These are phyloP conservation scores for Eptesicus fuscus DNA, from an alignment of 2,113 vertebrate genomes.

Conservation along the genomic window DNA sequence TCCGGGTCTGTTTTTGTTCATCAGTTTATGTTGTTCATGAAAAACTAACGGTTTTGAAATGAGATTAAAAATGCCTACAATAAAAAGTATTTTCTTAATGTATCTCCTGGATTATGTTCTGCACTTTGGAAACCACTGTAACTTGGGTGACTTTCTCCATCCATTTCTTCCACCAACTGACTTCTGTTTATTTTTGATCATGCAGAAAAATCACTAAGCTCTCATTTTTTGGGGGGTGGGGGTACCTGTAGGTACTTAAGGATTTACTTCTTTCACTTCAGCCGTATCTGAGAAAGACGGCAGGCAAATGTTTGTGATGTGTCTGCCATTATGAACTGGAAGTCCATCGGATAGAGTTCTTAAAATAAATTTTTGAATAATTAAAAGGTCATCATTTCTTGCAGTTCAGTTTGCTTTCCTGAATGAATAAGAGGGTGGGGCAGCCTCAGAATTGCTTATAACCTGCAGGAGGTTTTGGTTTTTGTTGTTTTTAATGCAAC, in stretches of 20 bases:
- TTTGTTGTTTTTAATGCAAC: background rate
- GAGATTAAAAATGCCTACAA: background rate
- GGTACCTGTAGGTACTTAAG: background rate
- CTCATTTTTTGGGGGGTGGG: background rate
- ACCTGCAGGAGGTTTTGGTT: background rate
- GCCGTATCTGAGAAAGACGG: background rate
- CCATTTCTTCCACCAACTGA: background rate
- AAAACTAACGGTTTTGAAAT: background rate
- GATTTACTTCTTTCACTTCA: background rate
- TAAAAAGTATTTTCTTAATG: background rate
- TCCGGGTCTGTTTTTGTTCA: too few species aligned
- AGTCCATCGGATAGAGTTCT: background rate
- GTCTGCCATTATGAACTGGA: background rate
- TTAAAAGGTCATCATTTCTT: background rate
- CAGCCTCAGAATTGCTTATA: background rate
- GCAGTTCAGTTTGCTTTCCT: background rate
- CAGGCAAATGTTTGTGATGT: background rate
- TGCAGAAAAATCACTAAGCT: background rate
- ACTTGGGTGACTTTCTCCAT: background rate
- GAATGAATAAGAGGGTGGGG: background rate
- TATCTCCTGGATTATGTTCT: background rate
- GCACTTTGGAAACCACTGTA: background rate
- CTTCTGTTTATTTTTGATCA: slow-evolving; percentile 31
- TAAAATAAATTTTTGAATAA: slow-evolving; percentile 11
- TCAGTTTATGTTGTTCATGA: too few species aligned